Conservation (phyloP, 2,113 vertebrate genomes). For the Oreocharis arfaki region DNA sequence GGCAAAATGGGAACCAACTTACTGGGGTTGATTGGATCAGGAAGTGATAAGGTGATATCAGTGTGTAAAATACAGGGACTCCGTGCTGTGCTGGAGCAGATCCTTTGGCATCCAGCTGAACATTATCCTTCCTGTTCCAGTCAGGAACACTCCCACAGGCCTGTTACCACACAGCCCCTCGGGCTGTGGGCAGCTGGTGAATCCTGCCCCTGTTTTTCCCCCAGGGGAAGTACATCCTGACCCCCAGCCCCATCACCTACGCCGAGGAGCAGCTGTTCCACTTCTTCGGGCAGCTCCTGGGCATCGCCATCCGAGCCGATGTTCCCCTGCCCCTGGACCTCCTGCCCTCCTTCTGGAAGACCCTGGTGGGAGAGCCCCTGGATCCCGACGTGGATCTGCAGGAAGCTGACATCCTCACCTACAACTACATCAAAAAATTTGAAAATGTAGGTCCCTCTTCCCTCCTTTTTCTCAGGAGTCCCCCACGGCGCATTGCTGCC, state of each 20-base stretch:
- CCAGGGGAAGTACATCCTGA: slow-evolving; percentile 94
- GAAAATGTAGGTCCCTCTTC: slow-evolving; percentile 78
- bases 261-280: slow-evolving; percentile 95
- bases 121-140: rapidly evolving
- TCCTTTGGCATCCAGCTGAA: rapidly evolving
- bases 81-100: background rate
- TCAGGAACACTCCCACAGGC: background rate
- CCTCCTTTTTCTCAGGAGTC: background rate
- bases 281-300: slow-evolving; percentile 93
- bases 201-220: background rate
- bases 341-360: slow-evolving; percentile 95
- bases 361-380: slow-evolving; percentile 85
- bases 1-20: background rate
- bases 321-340: slow-evolving; percentile 94
- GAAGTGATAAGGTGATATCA: rapidly evolving
- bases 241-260: slow-evolving; percentile 89
- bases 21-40: rapidly evolving
- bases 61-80: background rate
- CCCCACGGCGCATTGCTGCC: rapidly evolving
- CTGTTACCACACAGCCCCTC: background rate
- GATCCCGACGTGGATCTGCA: slow-evolving; percentile 89
- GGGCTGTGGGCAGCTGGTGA: background rate
- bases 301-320: slow-evolving; percentile 92
- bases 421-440: slow-evolving; percentile 93
- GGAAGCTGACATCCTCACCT: slow-evolving; percentile 93